Evolutionary conservation across 30 jellyfish, hydroid and myxozoan genomes (phyloP).

Genomic region (Calvadosia cruxmelitensis): DNA sequence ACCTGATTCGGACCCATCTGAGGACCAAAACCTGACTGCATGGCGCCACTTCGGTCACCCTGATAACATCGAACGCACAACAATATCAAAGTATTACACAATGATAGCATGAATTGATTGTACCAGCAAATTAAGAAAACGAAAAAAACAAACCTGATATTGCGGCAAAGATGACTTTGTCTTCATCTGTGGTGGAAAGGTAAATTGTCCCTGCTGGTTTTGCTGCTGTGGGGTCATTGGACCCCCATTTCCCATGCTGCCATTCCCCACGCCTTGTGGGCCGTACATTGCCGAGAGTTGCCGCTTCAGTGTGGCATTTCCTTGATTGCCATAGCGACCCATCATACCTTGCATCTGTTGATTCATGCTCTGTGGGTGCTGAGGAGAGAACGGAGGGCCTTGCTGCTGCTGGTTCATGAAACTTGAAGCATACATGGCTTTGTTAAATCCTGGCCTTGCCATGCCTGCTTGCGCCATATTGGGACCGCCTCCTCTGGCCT

Average conservation of each 20-base stretch:
- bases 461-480: slow-evolving; percentile 8
- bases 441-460: slow-evolving; percentile 58
- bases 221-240: slow-evolving; percentile 86
- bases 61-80: too few species aligned
- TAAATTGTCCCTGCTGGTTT: slow-evolving; percentile 39
- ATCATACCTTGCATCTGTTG: slow-evolving; percentile 63
- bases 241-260: slow-evolving; percentile 54
- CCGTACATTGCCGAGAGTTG: slow-evolving; percentile 78
- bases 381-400: background rate
- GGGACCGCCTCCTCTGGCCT: slow-evolving; percentile 75
- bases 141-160: slow-evolving; percentile 61
- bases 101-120: too few species aligned
- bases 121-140: background rate
- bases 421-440: slow-evolving; percentile 59
- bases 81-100: too few species aligned
- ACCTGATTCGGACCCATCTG: slow-evolving; percentile 61
- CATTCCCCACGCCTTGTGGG: slow-evolving; percentile 43
- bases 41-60: too few species aligned
- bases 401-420: background rate
- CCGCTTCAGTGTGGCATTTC: slow-evolving; percentile 52
- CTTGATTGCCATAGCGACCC: slow-evolving; percentile 44
- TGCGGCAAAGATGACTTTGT: slow-evolving; percentile 74
- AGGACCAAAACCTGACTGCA: slow-evolving; percentile 48
- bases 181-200: slow-evolving; percentile 50
- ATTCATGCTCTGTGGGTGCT: slow-evolving; percentile 8